A percentile compares a stretch with the other conserved stretches of the same genome.
These are phyloP conservation scores for Smittia sp. DNA, from an alignment of 2,888 invertebrate genomes.

Conservation along the genomic window DNA sequence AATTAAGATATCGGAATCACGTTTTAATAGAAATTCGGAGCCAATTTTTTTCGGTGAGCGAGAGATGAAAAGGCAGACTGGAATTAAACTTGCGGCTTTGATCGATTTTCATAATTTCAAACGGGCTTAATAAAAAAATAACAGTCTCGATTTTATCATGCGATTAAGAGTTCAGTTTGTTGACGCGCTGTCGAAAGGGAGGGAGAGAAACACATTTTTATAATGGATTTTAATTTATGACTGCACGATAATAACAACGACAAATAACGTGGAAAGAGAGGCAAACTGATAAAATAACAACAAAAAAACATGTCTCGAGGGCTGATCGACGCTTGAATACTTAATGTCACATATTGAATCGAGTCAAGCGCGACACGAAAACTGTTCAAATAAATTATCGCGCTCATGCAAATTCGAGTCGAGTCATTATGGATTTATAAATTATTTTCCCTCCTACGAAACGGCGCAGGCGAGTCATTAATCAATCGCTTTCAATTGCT, in stretches of 20 bases:
- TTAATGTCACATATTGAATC: too few relatives aligned
- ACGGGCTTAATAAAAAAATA: too few relatives aligned
- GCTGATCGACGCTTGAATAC: too few relatives aligned
- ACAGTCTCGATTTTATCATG: too few relatives aligned
- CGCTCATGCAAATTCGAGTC: slow-evolving; percentile 8
- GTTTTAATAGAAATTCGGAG: too few relatives aligned
- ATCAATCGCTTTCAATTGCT: background rate
- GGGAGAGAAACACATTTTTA: background rate
- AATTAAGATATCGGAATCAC: too few relatives aligned
- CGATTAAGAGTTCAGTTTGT: background rate
- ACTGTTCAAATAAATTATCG: too few relatives aligned
- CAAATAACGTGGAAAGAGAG: slow-evolving; percentile 23
- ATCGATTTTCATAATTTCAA: too few relatives aligned
- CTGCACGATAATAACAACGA: slow-evolving; percentile 35
- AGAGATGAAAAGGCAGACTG: too few relatives aligned
- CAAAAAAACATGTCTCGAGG: background rate
- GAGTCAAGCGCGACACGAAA: too few relatives aligned
- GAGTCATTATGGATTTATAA: background rate
- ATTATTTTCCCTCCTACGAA: background rate
- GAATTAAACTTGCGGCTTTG: too few relatives aligned
- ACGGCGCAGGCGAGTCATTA: background rate
- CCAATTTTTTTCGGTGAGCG: too few relatives aligned
- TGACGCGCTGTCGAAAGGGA: background rate
- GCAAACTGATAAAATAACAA: background rate
- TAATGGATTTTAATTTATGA: slow-evolving; percentile 20